A percentile compares a stretch with the other conserved stretches of the same genome.
Evolutionary conservation across 2,797 vertebrate species (phyloP).

Genomic region (Leucoraja ocellata): DNA sequence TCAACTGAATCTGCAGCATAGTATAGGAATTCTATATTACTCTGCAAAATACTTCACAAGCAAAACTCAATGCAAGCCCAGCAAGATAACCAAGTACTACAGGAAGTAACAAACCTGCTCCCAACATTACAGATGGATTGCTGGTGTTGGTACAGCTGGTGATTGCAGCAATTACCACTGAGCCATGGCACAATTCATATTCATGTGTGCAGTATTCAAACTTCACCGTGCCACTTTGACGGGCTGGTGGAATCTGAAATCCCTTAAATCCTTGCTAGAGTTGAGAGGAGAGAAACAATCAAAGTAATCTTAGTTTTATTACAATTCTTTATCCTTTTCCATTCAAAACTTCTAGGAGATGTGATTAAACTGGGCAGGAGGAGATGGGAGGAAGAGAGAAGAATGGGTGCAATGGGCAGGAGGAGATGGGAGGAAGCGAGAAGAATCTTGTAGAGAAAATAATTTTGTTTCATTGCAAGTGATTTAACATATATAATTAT

Average conservation of each 20-base stretch:
- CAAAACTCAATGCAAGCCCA: neutral
- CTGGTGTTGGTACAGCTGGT: constrained; percentile 98
- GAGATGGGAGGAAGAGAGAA: neutral
- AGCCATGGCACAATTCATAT: constrained; percentile 76
- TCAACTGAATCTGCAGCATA: neutral
- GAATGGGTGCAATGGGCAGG: neutral
- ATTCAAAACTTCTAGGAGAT: neutral
- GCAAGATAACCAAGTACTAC: neutral
- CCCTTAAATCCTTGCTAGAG: constrained; percentile 95
- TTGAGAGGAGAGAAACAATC: neutral
- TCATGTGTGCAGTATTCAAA: constrained; percentile 69
- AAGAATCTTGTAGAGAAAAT: neutral
- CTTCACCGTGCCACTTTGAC: constrained; percentile 53
- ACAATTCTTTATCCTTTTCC: neutral
- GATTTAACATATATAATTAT: neutral
- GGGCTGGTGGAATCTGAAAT: constrained; percentile 72
- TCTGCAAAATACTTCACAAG: neutral
- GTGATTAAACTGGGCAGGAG: neutral
- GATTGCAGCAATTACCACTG: constrained; percentile 93
- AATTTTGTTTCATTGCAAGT: neutral
- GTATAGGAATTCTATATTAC: neutral
- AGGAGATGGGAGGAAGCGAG: neutral
- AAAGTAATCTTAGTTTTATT: constrained; percentile 30
- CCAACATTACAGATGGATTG: constrained; percentile 96
- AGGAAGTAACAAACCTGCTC: constrained; percentile 67